These are phyloP conservation scores for Myotis lucifugus DNA, from an alignment of 2,113 vertebrate genomes.

Conservation along the genomic window DNA sequence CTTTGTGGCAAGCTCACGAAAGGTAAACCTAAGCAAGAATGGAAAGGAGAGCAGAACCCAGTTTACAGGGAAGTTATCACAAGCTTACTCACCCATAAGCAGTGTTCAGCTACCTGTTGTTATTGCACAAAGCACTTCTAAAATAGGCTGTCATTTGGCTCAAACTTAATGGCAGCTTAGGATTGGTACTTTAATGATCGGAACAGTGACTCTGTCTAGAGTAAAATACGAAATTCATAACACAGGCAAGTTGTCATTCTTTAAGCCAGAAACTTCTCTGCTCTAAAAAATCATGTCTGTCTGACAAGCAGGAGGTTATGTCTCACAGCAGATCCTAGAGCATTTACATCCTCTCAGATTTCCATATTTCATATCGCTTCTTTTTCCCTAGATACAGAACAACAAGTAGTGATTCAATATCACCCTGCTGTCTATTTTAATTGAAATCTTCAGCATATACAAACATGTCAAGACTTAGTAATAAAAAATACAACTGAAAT, in stretches of 20 bases:
- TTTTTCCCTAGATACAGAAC: conserved; percentile 58
- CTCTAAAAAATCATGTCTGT: conserved; percentile 78
- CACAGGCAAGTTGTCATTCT: conserved; percentile 78
- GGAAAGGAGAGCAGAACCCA: conserved; percentile 63
- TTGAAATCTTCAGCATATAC: conserved; percentile 74
- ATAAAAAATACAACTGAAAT: conserved; percentile 67
- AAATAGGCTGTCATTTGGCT: conserved; percentile 81
- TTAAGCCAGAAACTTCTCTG: conserved; percentile 81
- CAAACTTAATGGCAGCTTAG: conserved; percentile 79
- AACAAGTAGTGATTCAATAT: conserved; percentile 61
- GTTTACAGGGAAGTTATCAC: conserved; percentile 79
- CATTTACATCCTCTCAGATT: conserved; percentile 52
- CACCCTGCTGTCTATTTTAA: conserved; percentile 75
- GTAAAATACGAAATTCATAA: conserved; percentile 76
- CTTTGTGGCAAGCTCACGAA: conserved; percentile 78
- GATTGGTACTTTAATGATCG: conserved; percentile 78
- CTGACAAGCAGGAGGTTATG: conserved; percentile 65
- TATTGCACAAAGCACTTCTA: conserved; percentile 73
- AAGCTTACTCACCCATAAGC: conserved; percentile 73
- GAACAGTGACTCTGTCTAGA: conserved; percentile 74
- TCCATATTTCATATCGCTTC: conserved; percentile 65
- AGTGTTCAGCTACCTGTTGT: conserved; percentile 74
- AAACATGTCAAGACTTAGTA: conserved; percentile 69
- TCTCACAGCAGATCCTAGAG: conserved; percentile 50
- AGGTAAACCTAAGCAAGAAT: conserved; percentile 80